Percentiles rank a stretch among this genome's conserved stretches.
phyloP scores from a whole-genome alignment of 2,888 invertebrate species.

The Acrobasis consociella region DNA sequence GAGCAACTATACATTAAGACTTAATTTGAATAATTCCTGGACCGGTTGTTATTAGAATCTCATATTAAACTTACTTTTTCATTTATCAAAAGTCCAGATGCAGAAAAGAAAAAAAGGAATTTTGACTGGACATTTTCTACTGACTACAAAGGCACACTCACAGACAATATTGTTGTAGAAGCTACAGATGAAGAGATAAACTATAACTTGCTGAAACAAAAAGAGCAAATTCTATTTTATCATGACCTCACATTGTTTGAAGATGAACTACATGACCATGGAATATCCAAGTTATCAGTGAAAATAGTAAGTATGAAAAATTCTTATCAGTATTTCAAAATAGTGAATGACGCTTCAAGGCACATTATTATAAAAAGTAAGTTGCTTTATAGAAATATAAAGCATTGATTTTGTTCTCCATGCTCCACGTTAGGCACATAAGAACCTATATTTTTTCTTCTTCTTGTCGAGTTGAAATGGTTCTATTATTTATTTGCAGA shows the following conservation, averaged over 20 bases:
- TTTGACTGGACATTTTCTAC: slow-evolving; percentile 99
- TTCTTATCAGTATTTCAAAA: no score
- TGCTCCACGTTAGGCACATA: no score
- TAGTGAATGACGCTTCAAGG: no score
- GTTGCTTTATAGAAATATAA: no score
- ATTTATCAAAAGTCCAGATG: slow-evolving; percentile 84
- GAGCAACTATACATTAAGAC: no score
- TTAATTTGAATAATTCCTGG: no score
- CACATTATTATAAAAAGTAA: no score
- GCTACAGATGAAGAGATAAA: slow-evolving; percentile 90
- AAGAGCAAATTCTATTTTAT: slow-evolving; percentile 96
- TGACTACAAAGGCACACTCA: slow-evolving; percentile 92
- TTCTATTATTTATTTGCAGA: no score
- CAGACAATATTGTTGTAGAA: slow-evolving; percentile 82
- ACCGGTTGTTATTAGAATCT: no score
- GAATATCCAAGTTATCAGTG: slow-evolving; percentile 93
- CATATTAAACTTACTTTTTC: background rate
- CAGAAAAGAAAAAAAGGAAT: slow-evolving; percentile 90
- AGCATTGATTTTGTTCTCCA: no score
- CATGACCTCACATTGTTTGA: slow-evolving; percentile 97
- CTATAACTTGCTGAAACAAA: slow-evolving; percentile 92
- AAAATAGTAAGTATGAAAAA: slow-evolving; percentile 90
- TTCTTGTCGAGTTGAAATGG: no score
- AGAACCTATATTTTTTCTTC: no score
- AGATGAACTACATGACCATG: slow-evolving; percentile 99